These are phyloP conservation scores for Andrena camellia DNA, from an alignment of 2,888 invertebrate genomes.

Conservation along the genomic window DNA sequence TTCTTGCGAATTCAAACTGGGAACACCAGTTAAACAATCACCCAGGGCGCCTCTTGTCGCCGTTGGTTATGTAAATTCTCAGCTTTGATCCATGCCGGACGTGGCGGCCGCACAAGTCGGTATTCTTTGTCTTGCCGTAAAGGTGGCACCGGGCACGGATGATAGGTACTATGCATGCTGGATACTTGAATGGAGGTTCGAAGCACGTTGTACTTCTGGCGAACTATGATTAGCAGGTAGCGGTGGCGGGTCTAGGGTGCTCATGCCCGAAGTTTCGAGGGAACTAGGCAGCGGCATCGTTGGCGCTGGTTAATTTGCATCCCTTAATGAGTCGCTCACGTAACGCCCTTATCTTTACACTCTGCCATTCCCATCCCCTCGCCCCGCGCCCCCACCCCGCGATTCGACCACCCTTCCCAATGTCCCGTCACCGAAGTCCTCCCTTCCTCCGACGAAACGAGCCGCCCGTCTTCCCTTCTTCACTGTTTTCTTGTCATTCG, in stretches of 20 bases:
- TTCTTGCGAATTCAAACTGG: neutral
- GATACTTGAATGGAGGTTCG: conserved; percentile 69
- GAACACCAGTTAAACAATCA: conserved; percentile 10
- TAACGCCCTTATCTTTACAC: conserved; percentile 81
- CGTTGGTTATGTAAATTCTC: conserved; percentile 49
- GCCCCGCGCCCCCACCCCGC: conserved; percentile 33
- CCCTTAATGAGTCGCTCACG: conserved; percentile 84
- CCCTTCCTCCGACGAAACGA: conserved; percentile 60
- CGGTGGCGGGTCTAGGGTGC: conserved; percentile 62
- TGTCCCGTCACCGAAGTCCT: conserved; percentile 30
- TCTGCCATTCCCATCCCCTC: conserved; percentile 56
- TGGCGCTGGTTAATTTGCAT: conserved; percentile 82
- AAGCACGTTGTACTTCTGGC: conserved; percentile 71
- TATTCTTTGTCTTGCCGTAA: conserved; percentile 29
- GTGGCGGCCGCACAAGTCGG: neutral
- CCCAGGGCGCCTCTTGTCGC: conserved; percentile 1
- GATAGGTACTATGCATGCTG: conserved; percentile 44
- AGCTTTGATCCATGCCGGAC: conserved; percentile 3
- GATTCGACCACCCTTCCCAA: conserved; percentile 39
- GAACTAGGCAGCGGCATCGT: conserved; percentile 70
- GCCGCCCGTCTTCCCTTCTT: conserved; percentile 63
- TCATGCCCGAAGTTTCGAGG: conserved; percentile 73
- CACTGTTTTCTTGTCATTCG: conserved; percentile 77
- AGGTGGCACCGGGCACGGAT: conserved; percentile 28
- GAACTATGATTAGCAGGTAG: conserved; percentile 67